Evolutionary conservation across 1,140 invertebrate genomes (phyloP).

Genomic region (Andricus grossulariae): DNA sequence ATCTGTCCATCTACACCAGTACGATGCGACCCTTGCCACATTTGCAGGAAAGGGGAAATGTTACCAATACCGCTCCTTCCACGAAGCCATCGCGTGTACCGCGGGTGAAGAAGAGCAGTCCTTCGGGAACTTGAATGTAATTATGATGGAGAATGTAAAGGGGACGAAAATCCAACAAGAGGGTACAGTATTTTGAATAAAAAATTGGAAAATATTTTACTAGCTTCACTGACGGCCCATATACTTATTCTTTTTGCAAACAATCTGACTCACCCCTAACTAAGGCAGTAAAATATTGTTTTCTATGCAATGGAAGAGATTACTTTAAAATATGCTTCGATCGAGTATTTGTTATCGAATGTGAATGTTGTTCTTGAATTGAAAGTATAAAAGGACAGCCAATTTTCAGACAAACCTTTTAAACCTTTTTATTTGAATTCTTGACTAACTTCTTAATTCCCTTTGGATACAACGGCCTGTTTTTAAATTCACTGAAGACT

Average conservation of each 20-base stretch:
- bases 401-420: no score
- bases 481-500: not conserved
- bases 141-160: slow-evolving; percentile 52
- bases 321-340: no score
- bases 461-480: no score
- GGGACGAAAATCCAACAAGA: slow-evolving; percentile 55
- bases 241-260: slow-evolving; percentile 1
- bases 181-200: slow-evolving; percentile 35
- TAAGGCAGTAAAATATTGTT: no score
- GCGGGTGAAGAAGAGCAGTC: slow-evolving; percentile 58
- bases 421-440: no score
- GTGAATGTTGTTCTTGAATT: no score
- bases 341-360: no score
- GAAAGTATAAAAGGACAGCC: no score
- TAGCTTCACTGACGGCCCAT: slow-evolving; percentile 45
- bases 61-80: slow-evolving; percentile 50
- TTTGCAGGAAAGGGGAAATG: slow-evolving; percentile 54
- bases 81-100: slow-evolving; percentile 58
- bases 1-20: slow-evolving; percentile 59
- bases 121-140: slow-evolving; percentile 57
- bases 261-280: not conserved
- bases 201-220: not conserved
- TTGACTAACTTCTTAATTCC: no score
- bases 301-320: no score
- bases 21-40: slow-evolving; percentile 54